These are phyloP conservation scores for Trachymyrmex septentrionalis DNA, from an alignment of 1,140 invertebrate species.

Conservation along the genomic window DNA sequence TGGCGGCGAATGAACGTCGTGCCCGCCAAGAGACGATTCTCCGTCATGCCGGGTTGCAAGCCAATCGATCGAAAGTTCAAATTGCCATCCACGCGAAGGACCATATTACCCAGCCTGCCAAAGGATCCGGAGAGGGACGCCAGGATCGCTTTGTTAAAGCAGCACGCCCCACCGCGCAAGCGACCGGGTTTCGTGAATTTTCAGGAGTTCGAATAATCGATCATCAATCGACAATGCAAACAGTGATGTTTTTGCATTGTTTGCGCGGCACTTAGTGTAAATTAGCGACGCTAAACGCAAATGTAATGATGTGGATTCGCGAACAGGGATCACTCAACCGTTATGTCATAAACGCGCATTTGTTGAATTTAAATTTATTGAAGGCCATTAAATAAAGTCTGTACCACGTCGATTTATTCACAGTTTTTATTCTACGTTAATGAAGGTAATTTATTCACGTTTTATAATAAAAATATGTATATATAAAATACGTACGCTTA, in stretches of 20 bases:
- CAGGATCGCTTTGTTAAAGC: conserved; percentile 62
- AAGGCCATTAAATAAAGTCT: neutral
- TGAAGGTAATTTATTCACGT: neutral
- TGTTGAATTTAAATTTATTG: neutral
- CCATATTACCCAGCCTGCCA: conserved; percentile 67
- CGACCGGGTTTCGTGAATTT: conserved; percentile 78
- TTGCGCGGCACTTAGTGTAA: neutral
- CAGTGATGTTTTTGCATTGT: neutral
- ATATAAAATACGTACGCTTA: neutral
- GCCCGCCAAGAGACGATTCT: conserved; percentile 75
- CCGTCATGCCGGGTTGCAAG: conserved; percentile 82
- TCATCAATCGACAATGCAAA: neutral
- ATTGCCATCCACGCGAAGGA: conserved; percentile 72
- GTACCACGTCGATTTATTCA: neutral
- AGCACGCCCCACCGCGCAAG: conserved; percentile 64
- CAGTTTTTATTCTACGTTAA: neutral
- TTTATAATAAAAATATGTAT: neutral
- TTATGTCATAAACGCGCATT: neutral
- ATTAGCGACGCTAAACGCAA: neutral
- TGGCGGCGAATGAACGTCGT: conserved; percentile 78
- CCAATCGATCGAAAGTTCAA: conserved; percentile 75
- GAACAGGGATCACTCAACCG: neutral
- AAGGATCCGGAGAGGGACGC: conserved; percentile 69
- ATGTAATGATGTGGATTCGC: neutral
- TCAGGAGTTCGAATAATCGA: conserved; percentile 72